Evolutionary conservation across 2,888 invertebrate species (phyloP).

Genomic region (Diarsia dahlii): DNA sequence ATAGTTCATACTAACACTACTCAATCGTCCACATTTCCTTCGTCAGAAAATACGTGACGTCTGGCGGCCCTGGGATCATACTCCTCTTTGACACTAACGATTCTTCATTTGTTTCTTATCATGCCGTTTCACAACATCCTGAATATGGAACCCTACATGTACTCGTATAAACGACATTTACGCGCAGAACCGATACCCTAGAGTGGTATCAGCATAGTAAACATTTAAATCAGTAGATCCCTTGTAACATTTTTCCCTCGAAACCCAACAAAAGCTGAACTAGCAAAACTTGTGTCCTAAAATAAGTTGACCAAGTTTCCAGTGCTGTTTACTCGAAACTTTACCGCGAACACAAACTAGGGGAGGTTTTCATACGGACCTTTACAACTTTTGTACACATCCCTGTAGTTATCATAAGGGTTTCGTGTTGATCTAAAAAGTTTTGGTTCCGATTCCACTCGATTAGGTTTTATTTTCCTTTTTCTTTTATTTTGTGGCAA

Average conservation of each 20-base stretch:
- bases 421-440: conserved; percentile 70
- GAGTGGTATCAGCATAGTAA: conserved; percentile 3
- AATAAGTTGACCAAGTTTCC: conserved; percentile 66
- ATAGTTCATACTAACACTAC: too few relatives aligned
- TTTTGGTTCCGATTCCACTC: conserved; percentile 59
- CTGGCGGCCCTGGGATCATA: too few relatives aligned
- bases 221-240: conserved; percentile 23
- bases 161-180: background rate
- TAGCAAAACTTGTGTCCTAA: conserved; percentile 61
- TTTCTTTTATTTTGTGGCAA: conserved; percentile 36
- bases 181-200: background rate
- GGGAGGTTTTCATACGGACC: conserved; percentile 64
- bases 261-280: conserved; percentile 44
- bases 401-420: conserved; percentile 66
- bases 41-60: too few relatives aligned
- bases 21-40: too few relatives aligned
- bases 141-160: background rate
- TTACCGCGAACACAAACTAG: conserved; percentile 63
- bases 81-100: too few relatives aligned
- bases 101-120: background rate
- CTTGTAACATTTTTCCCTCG: conserved; percentile 31
- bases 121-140: background rate
- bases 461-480: conserved; percentile 52
- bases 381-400: conserved; percentile 68
- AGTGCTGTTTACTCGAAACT: conserved; percentile 67